Evolutionary conservation across 1,140 invertebrate genomes (phyloP).

Genomic region (Stenopsyche tienmushanensis): DNA sequence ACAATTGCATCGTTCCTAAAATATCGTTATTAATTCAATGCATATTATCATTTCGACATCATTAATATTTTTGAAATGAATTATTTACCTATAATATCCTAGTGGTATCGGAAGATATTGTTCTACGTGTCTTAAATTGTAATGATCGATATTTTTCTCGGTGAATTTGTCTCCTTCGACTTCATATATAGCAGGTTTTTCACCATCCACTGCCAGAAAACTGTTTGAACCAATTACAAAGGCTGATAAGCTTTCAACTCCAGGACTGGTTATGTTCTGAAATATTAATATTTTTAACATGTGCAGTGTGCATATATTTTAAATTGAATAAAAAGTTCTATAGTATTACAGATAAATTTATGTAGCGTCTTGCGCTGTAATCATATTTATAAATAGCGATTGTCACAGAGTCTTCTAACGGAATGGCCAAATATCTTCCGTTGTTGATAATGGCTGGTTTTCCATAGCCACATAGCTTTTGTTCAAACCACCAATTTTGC

Average conservation of each 20-base stretch:
- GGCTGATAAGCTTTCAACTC: constrained; percentile 24
- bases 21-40: too few relatives aligned
- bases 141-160: constrained; percentile 24
- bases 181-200: constrained; percentile 33
- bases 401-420: constrained; percentile 18
- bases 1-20: constrained; percentile 53
- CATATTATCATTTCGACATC: too few relatives aligned
- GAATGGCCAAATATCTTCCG: constrained; percentile 30
- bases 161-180: constrained; percentile 26
- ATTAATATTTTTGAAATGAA: too few relatives aligned
- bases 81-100: constrained; percentile 33
- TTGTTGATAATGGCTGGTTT: constrained; percentile 30
- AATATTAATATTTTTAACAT: background rate
- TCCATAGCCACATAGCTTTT: constrained; percentile 23
- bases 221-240: constrained; percentile 30
- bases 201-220: constrained; percentile 35
- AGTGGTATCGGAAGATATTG: constrained; percentile 34
- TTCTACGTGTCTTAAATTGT: constrained; percentile 37
- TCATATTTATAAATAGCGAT: constrained; percentile 34
- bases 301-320: background rate
- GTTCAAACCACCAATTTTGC: constrained; percentile 39
- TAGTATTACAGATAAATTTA: constrained; percentile 29
- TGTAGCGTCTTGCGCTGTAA: constrained; percentile 16
- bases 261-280: constrained; percentile 35
- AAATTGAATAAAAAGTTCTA: too few relatives aligned